Conservation (phyloP, 2,888 invertebrate species). For the Lottia scabra region DNA sequence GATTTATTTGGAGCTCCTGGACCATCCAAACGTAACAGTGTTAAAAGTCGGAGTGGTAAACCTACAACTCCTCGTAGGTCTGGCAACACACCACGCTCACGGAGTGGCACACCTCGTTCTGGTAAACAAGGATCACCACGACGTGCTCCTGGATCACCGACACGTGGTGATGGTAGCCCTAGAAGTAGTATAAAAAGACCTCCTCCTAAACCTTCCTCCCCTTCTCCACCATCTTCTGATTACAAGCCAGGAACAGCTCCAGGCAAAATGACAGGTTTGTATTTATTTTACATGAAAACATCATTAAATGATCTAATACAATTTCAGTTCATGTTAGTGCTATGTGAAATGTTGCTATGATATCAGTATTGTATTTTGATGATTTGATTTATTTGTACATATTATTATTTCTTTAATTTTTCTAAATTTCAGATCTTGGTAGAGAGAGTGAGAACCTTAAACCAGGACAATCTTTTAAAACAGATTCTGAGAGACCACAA, state of each 20-base stretch:
- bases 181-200: constrained; percentile 36
- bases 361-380: no score
- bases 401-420: not conserved
- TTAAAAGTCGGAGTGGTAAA: constrained; percentile 42
- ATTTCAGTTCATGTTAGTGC: no score
- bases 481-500: constrained; percentile 43
- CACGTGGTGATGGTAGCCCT: constrained; percentile 47
- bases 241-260: constrained; percentile 56
- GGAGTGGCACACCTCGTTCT: constrained; percentile 14
- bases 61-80: constrained; percentile 45
- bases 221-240: constrained; percentile 32
- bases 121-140: not conserved
- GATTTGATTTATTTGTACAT: no score
- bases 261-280: constrained; percentile 54
- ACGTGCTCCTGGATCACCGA: constrained; percentile 36
- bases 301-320: no score
- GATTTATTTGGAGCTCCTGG: constrained; percentile 54
- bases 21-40: constrained; percentile 44
- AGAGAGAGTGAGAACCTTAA: constrained; percentile 44
- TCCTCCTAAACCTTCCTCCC: constrained; percentile 39
- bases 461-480: constrained; percentile 41
- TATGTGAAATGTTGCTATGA: no score
- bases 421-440: constrained; percentile 37
- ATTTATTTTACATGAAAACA: no score
- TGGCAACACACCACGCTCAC: constrained; percentile 44